Percentiles rank a stretch among this genome's conserved stretches.
These are phyloP conservation scores for Myocastor coypus DNA, from an alignment of 2,113 vertebrate genomes.

Conservation along the genomic window DNA sequence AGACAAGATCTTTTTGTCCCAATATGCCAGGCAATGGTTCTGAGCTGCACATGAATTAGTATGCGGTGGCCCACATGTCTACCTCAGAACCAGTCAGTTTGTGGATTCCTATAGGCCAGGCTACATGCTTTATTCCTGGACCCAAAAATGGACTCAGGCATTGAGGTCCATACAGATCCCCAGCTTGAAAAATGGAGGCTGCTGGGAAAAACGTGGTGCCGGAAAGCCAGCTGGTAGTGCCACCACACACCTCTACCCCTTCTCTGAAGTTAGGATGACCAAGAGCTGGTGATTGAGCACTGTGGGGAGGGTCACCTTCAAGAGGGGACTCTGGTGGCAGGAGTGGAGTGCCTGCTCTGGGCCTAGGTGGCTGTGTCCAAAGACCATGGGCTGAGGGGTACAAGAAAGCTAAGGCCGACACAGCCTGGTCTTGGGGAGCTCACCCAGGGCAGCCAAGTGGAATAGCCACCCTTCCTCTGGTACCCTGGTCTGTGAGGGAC, in stretches of 20 bases:
- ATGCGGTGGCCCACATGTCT: rapidly evolving
- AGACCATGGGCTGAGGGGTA: rapidly evolving
- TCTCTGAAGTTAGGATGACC: background rate
- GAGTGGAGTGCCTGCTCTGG: background rate
- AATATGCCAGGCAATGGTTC: background rate
- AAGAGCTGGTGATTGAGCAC: background rate
- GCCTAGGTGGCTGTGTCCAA: background rate
- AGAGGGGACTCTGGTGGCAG: background rate
- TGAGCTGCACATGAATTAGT: background rate
- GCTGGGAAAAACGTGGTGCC: background rate
- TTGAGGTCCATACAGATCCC: rapidly evolving
- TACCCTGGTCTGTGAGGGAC: background rate
- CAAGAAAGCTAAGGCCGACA: background rate
- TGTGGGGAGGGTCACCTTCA: background rate
- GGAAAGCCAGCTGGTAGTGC: no score
- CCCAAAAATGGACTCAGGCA: background rate
- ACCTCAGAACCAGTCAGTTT: background rate
- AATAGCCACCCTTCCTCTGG: background rate
- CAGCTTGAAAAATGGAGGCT: background rate
- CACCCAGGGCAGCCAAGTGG: background rate
- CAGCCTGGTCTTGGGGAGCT: background rate
- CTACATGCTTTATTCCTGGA: background rate
- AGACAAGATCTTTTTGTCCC: background rate
- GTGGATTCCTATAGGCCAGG: background rate
- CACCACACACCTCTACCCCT: no score